Percentiles rank a stretch among this genome's conserved stretches.
These are phyloP conservation scores for Hyposoter dolosus DNA, from an alignment of 2,888 invertebrate species.

Conservation along the genomic window DNA sequence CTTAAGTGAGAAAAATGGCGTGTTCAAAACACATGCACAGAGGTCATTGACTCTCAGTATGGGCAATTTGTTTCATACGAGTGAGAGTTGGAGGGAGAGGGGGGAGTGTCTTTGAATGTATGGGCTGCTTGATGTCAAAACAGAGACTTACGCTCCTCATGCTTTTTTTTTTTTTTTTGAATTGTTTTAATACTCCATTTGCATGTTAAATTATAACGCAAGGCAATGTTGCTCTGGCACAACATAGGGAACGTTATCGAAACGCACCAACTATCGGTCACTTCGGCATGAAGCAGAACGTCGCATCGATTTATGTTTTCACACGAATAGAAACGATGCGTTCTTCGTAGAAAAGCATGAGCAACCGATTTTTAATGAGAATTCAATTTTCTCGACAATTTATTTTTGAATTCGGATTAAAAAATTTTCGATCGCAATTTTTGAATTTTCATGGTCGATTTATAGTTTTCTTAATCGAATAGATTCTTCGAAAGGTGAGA, in stretches of 20 bases:
- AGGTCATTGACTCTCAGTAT: slow-evolving; percentile 35
- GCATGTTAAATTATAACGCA: neutral
- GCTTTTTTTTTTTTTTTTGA: slow-evolving; percentile 11
- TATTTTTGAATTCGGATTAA: neutral
- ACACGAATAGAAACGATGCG: neutral
- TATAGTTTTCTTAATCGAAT: neutral
- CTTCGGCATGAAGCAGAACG: slow-evolving; percentile 8
- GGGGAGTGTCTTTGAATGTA: slow-evolving; percentile 4
- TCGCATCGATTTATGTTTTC: slow-evolving; percentile 35
- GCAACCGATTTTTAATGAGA: neutral
- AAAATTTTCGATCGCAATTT: neutral
- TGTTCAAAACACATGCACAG: neutral
- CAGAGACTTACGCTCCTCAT: slow-evolving; percentile 48
- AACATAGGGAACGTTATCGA: neutral
- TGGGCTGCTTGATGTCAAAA: slow-evolving; percentile 21
- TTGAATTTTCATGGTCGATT: neutral
- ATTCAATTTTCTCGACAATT: neutral
- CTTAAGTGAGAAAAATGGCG: neutral
- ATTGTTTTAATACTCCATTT: neutral
- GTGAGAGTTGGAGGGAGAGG: neutral
- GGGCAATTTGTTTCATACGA: slow-evolving; percentile 10
- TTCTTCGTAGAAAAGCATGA: neutral
- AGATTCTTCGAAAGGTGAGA: neutral
- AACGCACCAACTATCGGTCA: slow-evolving; percentile 34
- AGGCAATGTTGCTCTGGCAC: neutral